Evolutionary conservation across 2,797 vertebrate species (phyloP), one percentile per base, ranked within the genome.

Genomic region (Crenichthys baileyi): DNA sequence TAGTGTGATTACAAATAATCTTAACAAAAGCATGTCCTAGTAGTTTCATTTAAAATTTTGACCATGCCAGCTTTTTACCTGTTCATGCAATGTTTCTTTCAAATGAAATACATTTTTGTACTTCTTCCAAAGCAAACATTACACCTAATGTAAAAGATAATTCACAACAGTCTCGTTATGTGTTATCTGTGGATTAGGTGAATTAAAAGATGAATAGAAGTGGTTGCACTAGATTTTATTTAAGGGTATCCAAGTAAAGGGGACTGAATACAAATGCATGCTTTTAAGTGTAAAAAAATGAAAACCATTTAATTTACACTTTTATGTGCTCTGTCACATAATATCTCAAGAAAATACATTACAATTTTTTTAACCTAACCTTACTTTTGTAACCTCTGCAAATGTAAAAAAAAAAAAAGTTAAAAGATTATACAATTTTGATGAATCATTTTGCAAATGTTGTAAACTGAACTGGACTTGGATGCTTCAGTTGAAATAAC

Each of bases 401-500:
- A 46, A 11, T 46, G 44, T 36, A 11, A 11, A 46, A 46, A 46
- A 46, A 46, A 11, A 46, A 46, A 11, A 46, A 11, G 5, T 46
- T 46, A 50, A 50, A 50, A 50, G 13, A 4, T 36, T 36, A 36
- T 36, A 36, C 36, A 36, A 36, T 4, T 36, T 36, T 36, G 36
- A 4, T 16, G 12, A 51, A 51, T 53, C 1, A 3, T 53, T 53
- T 53, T 53, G 51, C 51, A 41, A 24, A 41, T 12, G 63, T 41
- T 50, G 29, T 78, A 24, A 20, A 63, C 36, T n/a, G 58, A 78
- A 36, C 71, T 55, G 71, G 56, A 78, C 18, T n/a, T 1, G 18
- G 46, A 61, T 61, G 22, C 41, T 70, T 70, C 65, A 68, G 63
- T 39, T 39, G 36, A 65, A 41, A 39, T 65, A 22, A 36, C 20